phyloP scores from a whole-genome alignment of 1,140 invertebrate species.

The Cepaea nemoralis region DNA sequence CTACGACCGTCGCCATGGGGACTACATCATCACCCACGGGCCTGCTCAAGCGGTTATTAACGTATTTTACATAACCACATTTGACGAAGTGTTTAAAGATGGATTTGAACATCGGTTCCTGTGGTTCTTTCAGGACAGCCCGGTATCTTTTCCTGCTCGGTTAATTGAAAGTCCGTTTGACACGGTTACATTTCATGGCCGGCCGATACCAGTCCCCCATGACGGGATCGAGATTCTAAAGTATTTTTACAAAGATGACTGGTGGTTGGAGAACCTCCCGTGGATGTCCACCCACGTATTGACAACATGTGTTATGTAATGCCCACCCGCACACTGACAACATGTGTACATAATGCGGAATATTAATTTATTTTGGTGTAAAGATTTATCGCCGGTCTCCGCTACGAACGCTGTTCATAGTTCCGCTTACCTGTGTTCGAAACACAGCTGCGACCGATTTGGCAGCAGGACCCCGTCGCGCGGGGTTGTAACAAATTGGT shows the following conservation, averaged over 20 bases:
- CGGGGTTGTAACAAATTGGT: no score
- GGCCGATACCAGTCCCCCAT: conserved; percentile 74
- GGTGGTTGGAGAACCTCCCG: conserved; percentile 77
- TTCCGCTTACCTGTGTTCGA: no score
- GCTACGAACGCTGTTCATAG: no score
- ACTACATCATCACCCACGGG: conserved; percentile 63
- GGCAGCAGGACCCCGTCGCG: no score
- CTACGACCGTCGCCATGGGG: conserved; percentile 52
- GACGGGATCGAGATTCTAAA: conserved; percentile 78
- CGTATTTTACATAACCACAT: conserved; percentile 69
- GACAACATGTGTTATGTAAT: no score
- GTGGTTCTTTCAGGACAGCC: conserved; percentile 75
- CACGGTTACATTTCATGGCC: conserved; percentile 71
- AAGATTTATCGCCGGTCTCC: no score
- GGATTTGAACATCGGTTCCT: conserved; percentile 76
- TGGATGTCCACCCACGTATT: conserved; percentile 72
- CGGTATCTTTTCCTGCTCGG: conserved; percentile 76
- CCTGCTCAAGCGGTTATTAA: conserved; percentile 59
- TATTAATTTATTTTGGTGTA: no score
- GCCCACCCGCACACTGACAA: no score
- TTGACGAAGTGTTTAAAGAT: conserved; percentile 59
- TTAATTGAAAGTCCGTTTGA: conserved; percentile 75
- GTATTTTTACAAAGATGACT: conserved; percentile 77
- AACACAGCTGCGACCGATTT: no score
- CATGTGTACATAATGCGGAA: no score